Evolutionary conservation across 2,888 invertebrate genomes (phyloP).

Genomic region (Hyles lineata): DNA sequence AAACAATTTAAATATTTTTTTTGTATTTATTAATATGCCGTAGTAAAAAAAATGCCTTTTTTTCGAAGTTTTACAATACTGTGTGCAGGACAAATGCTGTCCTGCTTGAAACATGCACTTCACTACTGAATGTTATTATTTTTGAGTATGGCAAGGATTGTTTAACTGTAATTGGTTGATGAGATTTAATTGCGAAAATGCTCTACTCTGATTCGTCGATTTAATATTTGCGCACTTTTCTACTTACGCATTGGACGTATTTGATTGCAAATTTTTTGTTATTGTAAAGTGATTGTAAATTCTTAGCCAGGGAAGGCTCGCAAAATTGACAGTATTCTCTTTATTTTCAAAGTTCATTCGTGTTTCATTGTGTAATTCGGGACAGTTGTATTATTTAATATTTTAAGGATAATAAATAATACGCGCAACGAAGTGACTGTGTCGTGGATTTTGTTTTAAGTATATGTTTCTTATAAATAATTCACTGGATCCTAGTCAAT

Average conservation of each 20-base stretch:
- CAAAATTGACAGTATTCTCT: background rate
- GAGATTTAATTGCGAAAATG: background rate
- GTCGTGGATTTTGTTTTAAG: constrained; percentile 5
- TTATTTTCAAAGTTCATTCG: background rate
- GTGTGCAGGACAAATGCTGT: background rate
- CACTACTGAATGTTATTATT: background rate
- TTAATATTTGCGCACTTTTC: constrained; percentile 2
- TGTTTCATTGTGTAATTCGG: constrained; percentile 12
- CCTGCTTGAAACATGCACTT: background rate
- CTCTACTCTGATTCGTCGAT: background rate
- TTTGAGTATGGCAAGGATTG: background rate
- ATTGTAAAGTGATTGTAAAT: background rate
- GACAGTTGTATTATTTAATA: constrained; percentile 8
- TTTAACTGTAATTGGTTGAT: background rate
- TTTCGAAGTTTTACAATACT: background rate
- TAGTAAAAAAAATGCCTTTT: no score
- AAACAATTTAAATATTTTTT: no score
- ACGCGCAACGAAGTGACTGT: background rate
- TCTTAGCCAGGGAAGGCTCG: background rate
- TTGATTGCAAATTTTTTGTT: background rate
- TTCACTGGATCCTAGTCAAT: background rate
- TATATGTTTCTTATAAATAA: background rate
- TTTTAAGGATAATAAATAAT: constrained; percentile 7
- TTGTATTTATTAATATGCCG: no score
- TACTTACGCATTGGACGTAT: background rate